Conservation (phyloP, 2,113 vertebrate species). For the Ameiurus melas region DNA sequence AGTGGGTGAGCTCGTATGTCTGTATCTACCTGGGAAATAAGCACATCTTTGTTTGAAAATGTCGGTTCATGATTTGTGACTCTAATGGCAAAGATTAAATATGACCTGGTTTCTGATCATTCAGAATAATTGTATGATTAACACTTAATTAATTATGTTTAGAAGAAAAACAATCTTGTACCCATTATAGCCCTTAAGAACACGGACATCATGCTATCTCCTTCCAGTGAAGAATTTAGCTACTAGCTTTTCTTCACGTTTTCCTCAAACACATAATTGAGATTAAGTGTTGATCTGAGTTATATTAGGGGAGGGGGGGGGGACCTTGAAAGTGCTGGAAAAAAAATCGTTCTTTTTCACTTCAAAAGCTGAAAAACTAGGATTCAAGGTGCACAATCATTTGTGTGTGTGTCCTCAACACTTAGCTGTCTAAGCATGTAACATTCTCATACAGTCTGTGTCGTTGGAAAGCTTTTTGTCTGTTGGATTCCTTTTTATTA, state of each 20-base stretch:
- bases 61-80: background rate
- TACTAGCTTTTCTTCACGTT: background rate
- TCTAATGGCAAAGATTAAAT: background rate
- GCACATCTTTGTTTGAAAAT: background rate
- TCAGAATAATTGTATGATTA: background rate
- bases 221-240: background rate
- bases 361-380: background rate
- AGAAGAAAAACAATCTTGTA: background rate
- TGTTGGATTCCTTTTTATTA: background rate
- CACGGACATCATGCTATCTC: background rate
- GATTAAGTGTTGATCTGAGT: background rate
- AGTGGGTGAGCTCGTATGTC: background rate
- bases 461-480: background rate
- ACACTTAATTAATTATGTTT: background rate
- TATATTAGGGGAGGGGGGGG: background rate
- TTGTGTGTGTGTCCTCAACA: background rate
- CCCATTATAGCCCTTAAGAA: background rate
- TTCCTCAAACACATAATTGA: background rate
- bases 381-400: background rate
- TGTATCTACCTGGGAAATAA: background rate
- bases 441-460: background rate
- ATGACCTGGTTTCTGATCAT: background rate
- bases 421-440: background rate
- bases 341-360: background rate
- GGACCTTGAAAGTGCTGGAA: background rate